Base-by-base conservation (phyloP, 1,140 invertebrate species). In the Aphelenchoides fujianensis region DNA sequence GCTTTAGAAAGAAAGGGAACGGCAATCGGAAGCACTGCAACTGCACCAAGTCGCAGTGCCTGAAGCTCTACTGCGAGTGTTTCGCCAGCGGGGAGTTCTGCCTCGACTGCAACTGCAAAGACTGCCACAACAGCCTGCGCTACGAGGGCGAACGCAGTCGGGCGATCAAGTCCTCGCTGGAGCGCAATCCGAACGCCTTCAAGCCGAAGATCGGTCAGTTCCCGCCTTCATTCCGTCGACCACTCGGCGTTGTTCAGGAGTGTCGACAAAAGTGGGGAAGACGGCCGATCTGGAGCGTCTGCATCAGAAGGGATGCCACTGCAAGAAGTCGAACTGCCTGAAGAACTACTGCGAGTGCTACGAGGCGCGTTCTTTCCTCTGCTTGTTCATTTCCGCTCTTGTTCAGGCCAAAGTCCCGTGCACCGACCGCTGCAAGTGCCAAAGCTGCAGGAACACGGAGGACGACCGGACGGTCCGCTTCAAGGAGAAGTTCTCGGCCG, bases 291-390 rank as follows among this genome's bases (percentile, higher is more conserved):
- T 83, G 66, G 90, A 90, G 75, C 86, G 93, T 66, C 87, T 94
- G 81, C 96, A 98, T 81, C 97, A 95, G 73, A 98, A 98, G 87
- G 97, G 97, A 2, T 99, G 97, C 83, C 97, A 98, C 83, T 99
- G 97, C 85, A 98, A 98, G 87, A 88, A 95, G 68, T 97, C 94
- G 41, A 95, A 95, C 5, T 99, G 97, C 87, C 88, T 99, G 31
- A 99, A 99, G 85, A 98, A 98, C 87, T 99, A 99, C 85, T 99
- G 97, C 86, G 97, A 99, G 89, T 99, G 97, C 86, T 99, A 97
- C 82, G 97, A 98, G 89, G 92, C 92, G 84, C 79, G 77, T 59
- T n/a, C n/a, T n/a, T n/a, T n/a, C n/a, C n/a, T n/a, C n/a, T n/a
- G n/a, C n/a, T n/a, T n/a, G n/a, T n/a, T n/a, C n/a, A n/a, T n/a